Evolutionary conservation across 2,797 vertebrate genomes (phyloP).

Genomic region (Vipera latastei): DNA sequence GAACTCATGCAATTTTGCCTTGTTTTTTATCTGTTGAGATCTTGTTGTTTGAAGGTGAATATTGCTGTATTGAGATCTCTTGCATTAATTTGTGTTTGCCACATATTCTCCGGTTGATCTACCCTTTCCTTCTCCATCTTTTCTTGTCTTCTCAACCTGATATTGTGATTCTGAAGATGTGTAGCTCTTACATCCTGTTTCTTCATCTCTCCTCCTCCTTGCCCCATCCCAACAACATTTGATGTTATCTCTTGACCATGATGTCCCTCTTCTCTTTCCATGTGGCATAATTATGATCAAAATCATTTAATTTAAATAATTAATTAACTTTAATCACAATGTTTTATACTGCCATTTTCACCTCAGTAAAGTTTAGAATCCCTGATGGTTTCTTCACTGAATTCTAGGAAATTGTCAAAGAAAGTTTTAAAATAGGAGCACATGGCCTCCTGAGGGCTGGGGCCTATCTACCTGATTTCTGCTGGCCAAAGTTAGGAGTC

Average conservation of each 20-base stretch:
- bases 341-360: background rate
- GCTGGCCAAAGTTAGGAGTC: background rate
- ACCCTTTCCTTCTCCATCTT: background rate
- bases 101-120: background rate
- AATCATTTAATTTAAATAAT: background rate
- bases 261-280: background rate
- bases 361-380: background rate
- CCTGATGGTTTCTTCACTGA: background rate
- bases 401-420: background rate
- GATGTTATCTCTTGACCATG: background rate
- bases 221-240: background rate
- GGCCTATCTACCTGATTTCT: background rate
- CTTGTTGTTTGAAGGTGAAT: background rate
- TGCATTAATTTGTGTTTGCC: background rate
- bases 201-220: background rate
- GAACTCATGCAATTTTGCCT: background rate
- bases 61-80: background rate
- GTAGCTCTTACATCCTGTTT: background rate
- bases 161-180: background rate
- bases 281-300: background rate
- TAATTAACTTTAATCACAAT: background rate
- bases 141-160: background rate
- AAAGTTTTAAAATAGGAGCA: background rate
- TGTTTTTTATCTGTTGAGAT: background rate
- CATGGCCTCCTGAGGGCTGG: background rate